Evolutionary conservation across 2,113 vertebrate genomes (phyloP).

Genomic region (Saccopteryx leptura): DNA sequence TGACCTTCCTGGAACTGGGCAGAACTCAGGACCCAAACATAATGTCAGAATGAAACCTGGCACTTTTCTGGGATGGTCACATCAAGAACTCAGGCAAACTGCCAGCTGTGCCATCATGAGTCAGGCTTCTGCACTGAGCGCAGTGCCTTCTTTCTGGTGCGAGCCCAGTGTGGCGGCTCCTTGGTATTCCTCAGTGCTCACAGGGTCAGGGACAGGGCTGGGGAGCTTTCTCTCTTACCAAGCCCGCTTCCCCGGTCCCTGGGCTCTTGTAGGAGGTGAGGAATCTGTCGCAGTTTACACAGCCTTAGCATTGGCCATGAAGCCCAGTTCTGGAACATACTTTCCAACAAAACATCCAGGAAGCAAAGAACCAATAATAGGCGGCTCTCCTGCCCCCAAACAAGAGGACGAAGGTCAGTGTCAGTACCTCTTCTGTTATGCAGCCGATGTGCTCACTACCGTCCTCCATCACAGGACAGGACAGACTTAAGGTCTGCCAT

Average conservation of each 20-base stretch:
- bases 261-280: background rate
- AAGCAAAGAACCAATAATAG: background rate
- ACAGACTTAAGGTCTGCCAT: background rate
- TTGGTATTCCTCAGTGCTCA: background rate
- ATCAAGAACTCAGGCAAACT: background rate
- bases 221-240: background rate
- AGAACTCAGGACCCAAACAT: conserved; percentile 5
- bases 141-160: background rate
- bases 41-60: background rate
- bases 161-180: background rate
- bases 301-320: background rate
- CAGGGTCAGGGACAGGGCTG: background rate
- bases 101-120: background rate
- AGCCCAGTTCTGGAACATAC: background rate
- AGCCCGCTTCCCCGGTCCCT: background rate
- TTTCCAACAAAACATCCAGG: background rate
- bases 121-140: background rate
- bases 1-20: conserved; percentile 25
- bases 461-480: background rate
- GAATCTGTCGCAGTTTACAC: background rate
- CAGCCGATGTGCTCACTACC: background rate
- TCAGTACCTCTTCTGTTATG: background rate
- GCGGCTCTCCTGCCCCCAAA: background rate
- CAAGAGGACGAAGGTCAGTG: background rate
- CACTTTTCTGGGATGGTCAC: background rate